Base-by-base conservation (phyloP, 2,888 invertebrate genomes). In the Pasiphila rectangulata region DNA sequence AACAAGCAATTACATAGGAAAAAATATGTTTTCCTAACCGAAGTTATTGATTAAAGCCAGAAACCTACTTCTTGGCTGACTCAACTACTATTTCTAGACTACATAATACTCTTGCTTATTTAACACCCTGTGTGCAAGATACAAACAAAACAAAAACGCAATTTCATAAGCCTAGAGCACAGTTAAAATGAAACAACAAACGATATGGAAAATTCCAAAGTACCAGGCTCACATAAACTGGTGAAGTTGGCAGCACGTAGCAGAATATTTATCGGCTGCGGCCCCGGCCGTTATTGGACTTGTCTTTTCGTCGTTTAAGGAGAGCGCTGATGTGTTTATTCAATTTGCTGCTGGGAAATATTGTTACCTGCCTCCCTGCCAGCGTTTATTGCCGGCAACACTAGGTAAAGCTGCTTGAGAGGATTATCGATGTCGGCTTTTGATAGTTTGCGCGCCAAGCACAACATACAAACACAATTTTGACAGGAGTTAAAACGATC, bases 281-380 rank as follows among this genome's bases (percentile, higher is more conserved):
- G 72, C 63, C 71, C 64, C 72, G 46, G 64, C 63, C 77, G 70
- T 78, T 85, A 85, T 86, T 83, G 83, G 81, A 76, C 74, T 81
- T 83, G 85, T 82, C 83, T 86, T 82, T 81, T 79, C 77, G 72
- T 70, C 83, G 82, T 83, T 83, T 82, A 82, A 82, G 80, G 78
- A 70, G 71, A 68, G 72, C 72, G 73, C 67, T 82, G 83, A 86
- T 82, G 85, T 85, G 85, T 83, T 84, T 83, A 87, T 87, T 86
- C 82, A 85, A 86, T 87, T 87, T 86, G 79, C 72, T 76, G 69
- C 65, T 66, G 67, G 69, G 72, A 81, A 84, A 85, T 82, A 78
- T 77, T 78, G 82, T 86, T 85, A 82, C 79, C 74, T 80, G 70
- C 70, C 69, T 65, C 58, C 65, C 62, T 67, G 64, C 61, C 47